Percentiles rank a stretch among this genome's conserved stretches.
phyloP scores from a whole-genome alignment of 2,113 vertebrate species.

The Etia nguti region DNA sequence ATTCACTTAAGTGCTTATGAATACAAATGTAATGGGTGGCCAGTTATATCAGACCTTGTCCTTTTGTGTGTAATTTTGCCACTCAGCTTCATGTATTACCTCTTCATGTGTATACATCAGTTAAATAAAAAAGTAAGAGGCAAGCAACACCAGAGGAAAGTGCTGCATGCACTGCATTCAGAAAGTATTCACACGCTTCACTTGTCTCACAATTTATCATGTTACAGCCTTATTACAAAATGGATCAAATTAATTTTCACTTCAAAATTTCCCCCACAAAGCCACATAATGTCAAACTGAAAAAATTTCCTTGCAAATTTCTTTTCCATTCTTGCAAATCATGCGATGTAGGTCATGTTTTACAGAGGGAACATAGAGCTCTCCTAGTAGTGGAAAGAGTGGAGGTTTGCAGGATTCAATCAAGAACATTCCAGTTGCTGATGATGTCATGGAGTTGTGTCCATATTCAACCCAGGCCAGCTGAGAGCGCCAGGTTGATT shows the following conservation, averaged over 20 bases:
- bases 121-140: slow-evolving; percentile 9
- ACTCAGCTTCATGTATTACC: slow-evolving; percentile 42
- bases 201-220: neutral
- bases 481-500: neutral
- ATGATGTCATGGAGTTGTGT: neutral
- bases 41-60: slow-evolving; percentile 56
- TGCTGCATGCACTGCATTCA: neutral
- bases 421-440: neutral
- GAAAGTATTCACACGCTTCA: neutral
- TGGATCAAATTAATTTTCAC: neutral
- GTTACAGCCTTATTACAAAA: neutral
- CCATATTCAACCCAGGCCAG: neutral
- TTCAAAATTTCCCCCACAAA: neutral
- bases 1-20: slow-evolving; percentile 68
- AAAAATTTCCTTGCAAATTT: no score
- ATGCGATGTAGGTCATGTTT: no score
- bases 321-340: no score
- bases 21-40: slow-evolving; percentile 64
- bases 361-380: no score
- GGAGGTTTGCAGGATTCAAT: neutral
- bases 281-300: no score
- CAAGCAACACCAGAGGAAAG: neutral
- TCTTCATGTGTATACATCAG: slow-evolving; percentile 65
- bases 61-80: slow-evolving; percentile 32
- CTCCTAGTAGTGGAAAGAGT: neutral